Base-by-base conservation (phyloP, 2,888 invertebrate genomes). In the Strigamia transsilvanica region DNA sequence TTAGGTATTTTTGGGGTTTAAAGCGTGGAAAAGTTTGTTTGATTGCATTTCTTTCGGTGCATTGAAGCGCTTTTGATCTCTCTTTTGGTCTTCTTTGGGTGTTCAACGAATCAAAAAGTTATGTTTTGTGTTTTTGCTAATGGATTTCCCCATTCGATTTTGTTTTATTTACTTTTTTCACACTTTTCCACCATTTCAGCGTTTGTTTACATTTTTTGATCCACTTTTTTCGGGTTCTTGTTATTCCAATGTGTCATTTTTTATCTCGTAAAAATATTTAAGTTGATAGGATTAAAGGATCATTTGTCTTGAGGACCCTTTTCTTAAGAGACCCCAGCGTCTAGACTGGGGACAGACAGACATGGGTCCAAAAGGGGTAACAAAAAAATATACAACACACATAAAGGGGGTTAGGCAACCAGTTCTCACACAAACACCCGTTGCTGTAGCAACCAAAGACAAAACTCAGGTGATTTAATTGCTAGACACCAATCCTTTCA, bases 231-330 rank as follows among this genome's bases (percentile, higher is more conserved):
- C 27, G 27, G 27, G 18, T 12, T 15, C 2, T 66, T 66, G 21
- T 73, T 73, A 73, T 73, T 73, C 32, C 12, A 73, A 73, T 73
- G 73, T 73, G 73, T 73, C 73, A 32, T 73, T 73, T 27, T 38
- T 73, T 73, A 73, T 73, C 73, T 73, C 32, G 73, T 32, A 27
- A 73, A 46, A 73, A 73, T 73, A 32, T 32, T 27, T 73, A 32
- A 73, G 73, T 73, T 73, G 73, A 73, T 73, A 73, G 73, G 73
- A 73, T 73, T 73, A 73, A 73, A 73, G 73, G 73, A 73, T 73
- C 73, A 73, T 73, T 73, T 73, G 73, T 73, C 73, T 73, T 73
- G 73, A 73, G 73, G 73, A 73, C 73, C 32, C 73, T 73, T 73
- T 73, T 73, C 73, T 73, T 73, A 73, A 73, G 32, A 73, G 73